These are phyloP conservation scores for Sturnus vulgaris DNA, from an alignment of 2,113 vertebrate species.

Conservation along the genomic window DNA sequence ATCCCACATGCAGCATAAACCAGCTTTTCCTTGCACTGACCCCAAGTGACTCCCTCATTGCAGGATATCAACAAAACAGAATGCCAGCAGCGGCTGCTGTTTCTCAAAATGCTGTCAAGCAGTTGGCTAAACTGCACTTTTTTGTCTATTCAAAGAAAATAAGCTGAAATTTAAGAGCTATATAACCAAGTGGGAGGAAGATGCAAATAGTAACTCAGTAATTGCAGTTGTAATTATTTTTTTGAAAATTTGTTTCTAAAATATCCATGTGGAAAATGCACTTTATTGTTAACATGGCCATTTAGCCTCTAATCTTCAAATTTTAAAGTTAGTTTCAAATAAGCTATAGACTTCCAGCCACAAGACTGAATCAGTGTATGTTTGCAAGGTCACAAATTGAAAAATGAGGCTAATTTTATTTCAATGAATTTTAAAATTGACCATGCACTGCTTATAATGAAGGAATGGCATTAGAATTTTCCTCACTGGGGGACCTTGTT, in stretches of 20 bases:
- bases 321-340: background rate
- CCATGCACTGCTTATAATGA: background rate
- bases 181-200: background rate
- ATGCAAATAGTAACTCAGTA: background rate
- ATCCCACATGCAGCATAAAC: constrained; percentile 20
- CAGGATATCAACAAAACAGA: constrained; percentile 5
- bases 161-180: background rate
- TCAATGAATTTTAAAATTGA: background rate
- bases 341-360: background rate
- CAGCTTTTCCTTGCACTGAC: constrained; percentile 11
- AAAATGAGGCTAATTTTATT: background rate
- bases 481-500: background rate
- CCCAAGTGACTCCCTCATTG: constrained; percentile 3
- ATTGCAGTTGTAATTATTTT: background rate
- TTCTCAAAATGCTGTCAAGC: constrained; percentile 9
- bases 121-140: background rate
- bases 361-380: background rate
- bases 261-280: background rate
- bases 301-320: background rate
- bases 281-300: background rate
- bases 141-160: constrained; percentile 16
- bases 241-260: background rate
- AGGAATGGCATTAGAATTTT: background rate
- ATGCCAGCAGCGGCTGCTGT: constrained; percentile 25
- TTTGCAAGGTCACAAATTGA: background rate